phyloP scores from a whole-genome alignment of 2,888 invertebrate genomes.

The Cerastoderma edule region DNA sequence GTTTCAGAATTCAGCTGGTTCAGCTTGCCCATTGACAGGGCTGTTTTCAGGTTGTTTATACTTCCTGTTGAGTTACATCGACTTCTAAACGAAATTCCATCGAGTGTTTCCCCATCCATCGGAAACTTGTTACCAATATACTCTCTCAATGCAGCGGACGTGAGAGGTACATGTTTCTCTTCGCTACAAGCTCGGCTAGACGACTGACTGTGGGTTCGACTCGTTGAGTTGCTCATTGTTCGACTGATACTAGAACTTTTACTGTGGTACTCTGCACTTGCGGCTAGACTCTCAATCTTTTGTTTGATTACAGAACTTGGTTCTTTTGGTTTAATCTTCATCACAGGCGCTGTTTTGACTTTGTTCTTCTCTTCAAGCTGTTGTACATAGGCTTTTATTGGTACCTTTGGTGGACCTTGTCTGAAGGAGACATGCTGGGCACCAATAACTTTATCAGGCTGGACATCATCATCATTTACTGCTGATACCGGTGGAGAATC shows the following conservation, averaged over 20 bases:
- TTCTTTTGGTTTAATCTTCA: constrained; percentile 69
- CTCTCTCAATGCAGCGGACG: constrained; percentile 41
- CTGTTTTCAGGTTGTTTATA: constrained; percentile 51
- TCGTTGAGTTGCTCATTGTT: constrained; percentile 58
- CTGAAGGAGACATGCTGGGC: no score
- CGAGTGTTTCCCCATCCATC: constrained; percentile 19
- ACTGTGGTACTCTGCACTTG: constrained; percentile 52
- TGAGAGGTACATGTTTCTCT: constrained; percentile 59
- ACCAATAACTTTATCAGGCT: neutral
- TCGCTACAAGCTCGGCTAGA: constrained; percentile 68
- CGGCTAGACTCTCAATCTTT: constrained; percentile 71
- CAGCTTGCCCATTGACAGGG: constrained; percentile 66
- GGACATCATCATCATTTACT: neutral
- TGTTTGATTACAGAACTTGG: constrained; percentile 75
- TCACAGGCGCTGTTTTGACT: constrained; percentile 52
- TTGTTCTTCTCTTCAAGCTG: constrained; percentile 72
- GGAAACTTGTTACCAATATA: constrained; percentile 57
- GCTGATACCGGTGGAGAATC: constrained; percentile 45
- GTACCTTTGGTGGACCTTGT: constrained; percentile 53
- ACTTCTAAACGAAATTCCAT: constrained; percentile 34
- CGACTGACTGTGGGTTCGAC: constrained; percentile 55
- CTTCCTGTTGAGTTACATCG: constrained; percentile 34
- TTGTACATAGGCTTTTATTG: constrained; percentile 75
- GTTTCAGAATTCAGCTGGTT: constrained; percentile 71
- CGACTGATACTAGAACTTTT: constrained; percentile 56